Evolutionary conservation across 2,888 invertebrate genomes (phyloP), one percentile per base, ranked within the genome.

Genomic region (Sminthurides aquaticus): DNA sequence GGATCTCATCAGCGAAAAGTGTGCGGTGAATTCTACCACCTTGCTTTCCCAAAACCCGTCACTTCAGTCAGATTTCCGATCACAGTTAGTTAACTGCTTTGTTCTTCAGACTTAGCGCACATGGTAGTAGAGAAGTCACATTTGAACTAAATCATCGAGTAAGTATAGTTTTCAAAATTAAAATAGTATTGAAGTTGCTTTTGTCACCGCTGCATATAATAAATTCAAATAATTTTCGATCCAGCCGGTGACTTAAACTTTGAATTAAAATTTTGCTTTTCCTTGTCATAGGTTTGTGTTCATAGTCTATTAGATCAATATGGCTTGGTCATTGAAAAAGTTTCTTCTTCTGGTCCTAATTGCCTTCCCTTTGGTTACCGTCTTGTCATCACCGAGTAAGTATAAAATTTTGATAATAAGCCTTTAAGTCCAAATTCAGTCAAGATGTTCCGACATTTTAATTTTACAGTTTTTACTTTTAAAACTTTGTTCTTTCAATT

Each of bases 361-460:
- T 54, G 74, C 74, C 25, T 71, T 74, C 57, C 74, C 74, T n/a
- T 56, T 74, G 24, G 69, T 74, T 25, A 67, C 71, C 8, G 63
- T 73, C 11, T 57, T 74, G 62, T 60, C 71, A 24, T 63, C 67
- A 57, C 70, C 65, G 66, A 67, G 74, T 74, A 71, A 71, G 66
- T 61, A 34, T 15, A 34, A 34, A n/a, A 34, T 34, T 34, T 34
- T 34, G 43, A 34, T 34, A 34, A 15, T 34, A 15, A 15, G 43
- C 43, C n/a, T n/a, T n/a, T n/a, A n/a, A n/a, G 43, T 11, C 43
- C 15, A 34, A 15, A 34, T 34, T 34, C 8, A 34, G 5, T 34
- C 43, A 34, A 11, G 43, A 34, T 34, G 43, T 15, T 11, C 15
- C 8, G 5, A 34, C 43, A 34, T 5, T 34, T 34, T 34, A 11